Conservation (phyloP, 2,888 invertebrate species). For the Troides aeacus region DNA sequence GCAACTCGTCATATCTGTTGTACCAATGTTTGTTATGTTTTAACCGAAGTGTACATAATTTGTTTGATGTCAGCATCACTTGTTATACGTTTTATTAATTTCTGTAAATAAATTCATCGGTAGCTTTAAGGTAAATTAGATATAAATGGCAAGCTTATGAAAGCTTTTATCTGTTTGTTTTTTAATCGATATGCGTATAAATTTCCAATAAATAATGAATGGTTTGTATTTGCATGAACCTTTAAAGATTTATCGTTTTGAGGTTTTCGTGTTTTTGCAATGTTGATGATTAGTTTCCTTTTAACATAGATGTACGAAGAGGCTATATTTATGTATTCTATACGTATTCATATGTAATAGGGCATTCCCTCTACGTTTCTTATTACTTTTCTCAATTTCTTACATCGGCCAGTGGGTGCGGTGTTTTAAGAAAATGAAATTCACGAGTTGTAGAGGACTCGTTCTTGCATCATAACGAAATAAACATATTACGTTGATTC, state of each 20-base stretch:
- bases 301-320: too few species aligned
- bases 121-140: too few species aligned
- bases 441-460: conserved; percentile 64
- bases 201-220: too few species aligned
- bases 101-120: too few species aligned
- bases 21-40: conserved; percentile 17
- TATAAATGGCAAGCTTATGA: too few species aligned
- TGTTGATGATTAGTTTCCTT: too few species aligned
- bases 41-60: conserved; percentile 18
- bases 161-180: too few species aligned
- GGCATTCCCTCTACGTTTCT: background rate
- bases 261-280: too few species aligned
- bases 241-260: background rate
- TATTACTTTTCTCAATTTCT: background rate
- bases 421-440: conserved; percentile 55
- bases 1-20: conserved; percentile 19
- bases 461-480: conserved; percentile 69
- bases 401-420: conserved; percentile 40
- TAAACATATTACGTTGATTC: conserved; percentile 79
- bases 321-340: too few species aligned
- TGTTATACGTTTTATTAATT: too few species aligned
- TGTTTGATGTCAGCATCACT: conserved; percentile 7
- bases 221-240: background rate
- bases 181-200: too few species aligned
- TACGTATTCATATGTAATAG: too few species aligned